Base-by-base conservation (phyloP, 2,888 invertebrate genomes). In the Spisula subtruncata region DNA sequence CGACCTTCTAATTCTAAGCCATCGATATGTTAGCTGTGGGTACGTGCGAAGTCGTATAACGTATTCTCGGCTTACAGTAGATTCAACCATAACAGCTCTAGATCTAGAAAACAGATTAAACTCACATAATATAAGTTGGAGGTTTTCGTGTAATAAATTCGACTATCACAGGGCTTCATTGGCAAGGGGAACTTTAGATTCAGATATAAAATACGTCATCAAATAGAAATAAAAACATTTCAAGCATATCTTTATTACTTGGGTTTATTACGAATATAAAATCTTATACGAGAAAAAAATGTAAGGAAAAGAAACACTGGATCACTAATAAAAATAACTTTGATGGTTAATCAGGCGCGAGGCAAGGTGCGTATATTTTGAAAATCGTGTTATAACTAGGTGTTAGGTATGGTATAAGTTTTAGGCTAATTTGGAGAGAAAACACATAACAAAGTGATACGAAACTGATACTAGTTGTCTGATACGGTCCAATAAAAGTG, bases 121-220 rank as follows among this genome's bases (percentile, higher is more conserved):
- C 32, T 41, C 32, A 18, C 35, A 16, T 35, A 32, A 18, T 35
- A 75, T 75, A 35, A 25, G 32, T 35, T 75, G 18, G 32, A 75
- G 25, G 75, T 75, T 75, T 75, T 75, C 75, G 29, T 75, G 75
- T 35, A 32, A 75, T 75, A 75, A 71, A 75, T 35, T 35, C 32
- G 16, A 25, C 32, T 32, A 75, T 75, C 75, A 41, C 41, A 32
- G 25, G 12, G 75, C 32, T 35, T 35, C 75, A 75, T 35, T 75
- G 75, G 75, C 32, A 35, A 75, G 18, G 18, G n/a, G 75, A 35
- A 18, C 35, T 75, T 75, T 35, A 75, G 75, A 75, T 75, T 32
- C 35, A 16, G 75, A 32, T 32, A 25, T 75, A 75, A 75, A 66
- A 60, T 29, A 75, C 35, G 35, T 35, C 35, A 75, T 75, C 32